phyloP scores from a whole-genome alignment of 2,888 invertebrate genomes.

The Xanthorhoe designata region DNA sequence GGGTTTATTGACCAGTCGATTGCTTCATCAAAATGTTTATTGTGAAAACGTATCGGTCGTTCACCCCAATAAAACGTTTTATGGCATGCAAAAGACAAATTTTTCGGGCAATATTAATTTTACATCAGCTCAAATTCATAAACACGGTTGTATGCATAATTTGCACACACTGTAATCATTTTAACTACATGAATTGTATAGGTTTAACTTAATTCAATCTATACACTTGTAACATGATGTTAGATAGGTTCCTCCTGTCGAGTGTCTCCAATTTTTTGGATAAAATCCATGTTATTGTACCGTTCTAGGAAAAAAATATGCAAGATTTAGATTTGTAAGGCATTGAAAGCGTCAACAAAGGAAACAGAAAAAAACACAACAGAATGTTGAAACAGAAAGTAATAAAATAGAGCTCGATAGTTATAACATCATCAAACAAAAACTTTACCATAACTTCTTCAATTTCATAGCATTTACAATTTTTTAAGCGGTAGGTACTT shows the following conservation, averaged over 20 bases:
- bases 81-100: conserved; percentile 14
- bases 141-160: conserved; percentile 1
- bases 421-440: too few species aligned
- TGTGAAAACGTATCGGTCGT: conserved; percentile 28
- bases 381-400: too few species aligned
- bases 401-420: too few species aligned
- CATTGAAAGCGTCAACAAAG: too few species aligned
- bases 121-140: conserved; percentile 3
- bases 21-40: conserved; percentile 30
- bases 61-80: conserved; percentile 27
- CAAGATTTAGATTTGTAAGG: too few species aligned
- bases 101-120: conserved; percentile 4
- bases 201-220: neutral
- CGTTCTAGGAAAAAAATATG: conserved; percentile 23
- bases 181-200: neutral
- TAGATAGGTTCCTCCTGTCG: too few species aligned
- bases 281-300: conserved; percentile 26
- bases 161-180: neutral
- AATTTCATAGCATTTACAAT: too few species aligned
- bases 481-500: too few species aligned
- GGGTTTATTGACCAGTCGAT: conserved; percentile 16
- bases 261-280: too few species aligned
- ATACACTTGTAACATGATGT: neutral
- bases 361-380: too few species aligned
- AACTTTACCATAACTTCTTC: too few species aligned